Percentiles rank a stretch among this genome's conserved stretches.
Evolutionary conservation across 2,888 invertebrate genomes (phyloP).

Genomic region (Megalurothrips usitatus): DNA sequence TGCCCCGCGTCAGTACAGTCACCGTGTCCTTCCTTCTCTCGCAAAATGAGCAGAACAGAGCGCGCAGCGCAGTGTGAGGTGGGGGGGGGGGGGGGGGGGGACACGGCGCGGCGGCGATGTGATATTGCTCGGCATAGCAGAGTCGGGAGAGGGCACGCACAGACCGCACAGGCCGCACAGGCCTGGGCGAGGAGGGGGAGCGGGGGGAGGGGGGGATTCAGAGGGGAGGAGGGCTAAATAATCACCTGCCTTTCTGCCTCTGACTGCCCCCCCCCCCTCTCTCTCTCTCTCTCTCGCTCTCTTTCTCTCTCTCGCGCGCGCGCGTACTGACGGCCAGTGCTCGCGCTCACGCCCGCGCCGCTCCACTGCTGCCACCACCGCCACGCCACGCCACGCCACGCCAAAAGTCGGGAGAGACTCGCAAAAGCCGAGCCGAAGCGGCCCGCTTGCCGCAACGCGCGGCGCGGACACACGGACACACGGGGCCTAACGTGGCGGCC

Average conservation of each 20-base stretch:
- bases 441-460: background rate
- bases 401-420: background rate
- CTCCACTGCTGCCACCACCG: background rate
- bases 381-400: background rate
- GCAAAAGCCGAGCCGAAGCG: background rate
- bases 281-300: background rate
- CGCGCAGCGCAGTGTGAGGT: background rate
- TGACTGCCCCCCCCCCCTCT: background rate
- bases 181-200: no score
- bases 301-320: background rate
- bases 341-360: background rate
- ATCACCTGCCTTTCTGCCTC: conserved; percentile 2
- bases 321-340: background rate
- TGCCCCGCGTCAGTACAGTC: background rate
- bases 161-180: background rate
- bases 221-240: background rate
- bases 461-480: background rate
- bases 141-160: no score
- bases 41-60: no score
- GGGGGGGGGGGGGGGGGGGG: background rate
- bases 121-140: no score
- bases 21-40: no score
- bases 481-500: background rate
- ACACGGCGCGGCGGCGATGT: background rate
- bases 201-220: no score